Base-by-base conservation (phyloP, 2,113 vertebrate genomes). In the Dissostichus mawsoni region DNA sequence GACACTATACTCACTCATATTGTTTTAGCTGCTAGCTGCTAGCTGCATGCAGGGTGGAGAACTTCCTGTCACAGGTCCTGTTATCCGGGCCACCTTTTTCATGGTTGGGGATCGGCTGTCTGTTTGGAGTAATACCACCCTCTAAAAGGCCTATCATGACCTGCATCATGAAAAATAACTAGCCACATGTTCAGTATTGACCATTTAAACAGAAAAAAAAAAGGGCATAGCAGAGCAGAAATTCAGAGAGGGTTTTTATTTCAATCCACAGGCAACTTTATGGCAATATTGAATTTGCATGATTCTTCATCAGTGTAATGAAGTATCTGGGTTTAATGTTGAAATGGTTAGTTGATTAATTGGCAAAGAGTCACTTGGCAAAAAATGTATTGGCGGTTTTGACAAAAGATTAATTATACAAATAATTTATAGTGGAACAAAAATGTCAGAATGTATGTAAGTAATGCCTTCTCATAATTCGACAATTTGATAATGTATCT, bases 11-110 rank as follows among this genome's bases (percentile, higher is more conserved):
- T 82, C 59, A 5, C 36, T 41, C 47, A 2, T 20, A 33, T 71
- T 82, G 33, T 80, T 88, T 78, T 76, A 57, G 86, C 82, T 80
- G 85, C 68, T 76, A 57, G 86, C 82, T 80, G 85, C 68, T n/a
- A 55, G 84, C 81, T 25, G 64, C 50, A 55, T 1, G 47, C 55
- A 53, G 89, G 85, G 86, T 25, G 86, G 75, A 83, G 87, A 47
- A 52, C 81, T 89, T 92, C 88, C 90, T 90, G 83, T 74, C 6
- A 12, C 77, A 51, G 55, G 64, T 83, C 65, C 51, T 69, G 72
- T 83, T 88, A 45, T 78, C 67, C 1, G 0, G 58, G 62, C 55
- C 73, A 69, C 63, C 69, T 85, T 79, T 29, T 80, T 61, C 47
- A 74, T 23, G 44, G 57, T 33, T 0, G 2, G 36, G 64, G 52